Percentiles rank a stretch among this genome's conserved stretches.
Conservation (phyloP, 1,140 invertebrate species). For the Sipha flava region DNA sequence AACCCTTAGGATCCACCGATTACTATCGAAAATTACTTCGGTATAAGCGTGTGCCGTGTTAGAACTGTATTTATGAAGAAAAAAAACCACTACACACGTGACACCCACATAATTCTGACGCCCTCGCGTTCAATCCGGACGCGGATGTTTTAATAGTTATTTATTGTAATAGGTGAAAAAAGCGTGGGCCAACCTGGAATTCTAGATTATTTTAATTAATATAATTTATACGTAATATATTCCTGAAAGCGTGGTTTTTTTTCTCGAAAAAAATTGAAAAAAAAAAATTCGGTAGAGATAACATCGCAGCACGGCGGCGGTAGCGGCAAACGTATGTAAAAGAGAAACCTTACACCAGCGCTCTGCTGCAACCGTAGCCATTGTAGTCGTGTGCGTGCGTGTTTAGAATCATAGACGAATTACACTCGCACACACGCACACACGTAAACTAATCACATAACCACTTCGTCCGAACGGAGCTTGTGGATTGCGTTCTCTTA, state of each 20-base stretch:
- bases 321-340: not conserved
- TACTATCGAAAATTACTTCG: no score
- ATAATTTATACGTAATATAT: slow-evolving; percentile 23
- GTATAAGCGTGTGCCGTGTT: no score
- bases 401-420: not conserved
- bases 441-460: no score
- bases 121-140: slow-evolving; percentile 27
- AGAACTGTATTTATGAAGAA: no score
- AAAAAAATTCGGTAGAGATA: slow-evolving; percentile 10
- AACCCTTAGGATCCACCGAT: not conserved
- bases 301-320: not conserved
- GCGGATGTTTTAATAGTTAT: slow-evolving; percentile 29
- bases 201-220: slow-evolving; percentile 32
- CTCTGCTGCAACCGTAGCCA: not conserved
- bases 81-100: not conserved
- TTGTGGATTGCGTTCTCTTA: no score
- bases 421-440: not conserved
- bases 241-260: not conserved
- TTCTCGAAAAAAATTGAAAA: not conserved
- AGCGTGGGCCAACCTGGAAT: not conserved
- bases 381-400: not conserved
- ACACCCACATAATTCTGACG: slow-evolving; percentile 18
- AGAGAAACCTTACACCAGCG: not conserved
- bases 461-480: no score
- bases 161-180: slow-evolving; percentile 32